These are phyloP conservation scores for Pantherophis alleghaniensis DNA, from an alignment of 2,797 vertebrate species.

Conservation along the genomic window DNA sequence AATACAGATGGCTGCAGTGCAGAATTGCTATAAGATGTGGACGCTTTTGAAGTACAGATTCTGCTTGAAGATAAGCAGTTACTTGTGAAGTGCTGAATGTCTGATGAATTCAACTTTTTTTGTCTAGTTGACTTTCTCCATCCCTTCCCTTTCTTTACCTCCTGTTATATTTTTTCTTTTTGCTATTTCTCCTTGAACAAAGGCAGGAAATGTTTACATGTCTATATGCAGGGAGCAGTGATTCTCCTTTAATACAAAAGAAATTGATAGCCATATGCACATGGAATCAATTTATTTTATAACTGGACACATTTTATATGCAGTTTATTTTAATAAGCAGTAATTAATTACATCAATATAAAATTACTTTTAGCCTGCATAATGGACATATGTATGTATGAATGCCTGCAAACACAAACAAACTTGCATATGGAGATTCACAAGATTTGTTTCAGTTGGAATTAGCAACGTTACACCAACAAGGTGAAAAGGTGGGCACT, in stretches of 20 bases:
- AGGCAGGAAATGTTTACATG: not conserved
- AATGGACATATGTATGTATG: not conserved
- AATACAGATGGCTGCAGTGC: not conserved
- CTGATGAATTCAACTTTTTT: not conserved
- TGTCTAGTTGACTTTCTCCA: not conserved
- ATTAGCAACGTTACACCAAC: not conserved
- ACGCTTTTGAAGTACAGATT: not conserved
- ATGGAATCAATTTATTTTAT: not conserved
- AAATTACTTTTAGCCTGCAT: not conserved
- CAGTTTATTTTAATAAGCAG: not conserved
- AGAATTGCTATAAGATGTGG: not conserved
- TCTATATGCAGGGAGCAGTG: not conserved
- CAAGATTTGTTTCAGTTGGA: not conserved
- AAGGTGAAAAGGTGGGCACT: not conserved
- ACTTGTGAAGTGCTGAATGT: not conserved
- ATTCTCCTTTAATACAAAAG: not conserved
- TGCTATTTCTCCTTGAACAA: not conserved
- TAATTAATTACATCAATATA: not conserved
- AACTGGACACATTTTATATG: not conserved
- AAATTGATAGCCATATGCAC: not conserved
- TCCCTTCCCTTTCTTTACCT: not conserved
- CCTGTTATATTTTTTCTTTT: not conserved
- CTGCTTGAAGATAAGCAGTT: not conserved
- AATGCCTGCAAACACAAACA: not conserved
- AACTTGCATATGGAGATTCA: not conserved